Base-by-base conservation (phyloP, 2,113 vertebrate species). In the Menidia beryllina region DNA sequence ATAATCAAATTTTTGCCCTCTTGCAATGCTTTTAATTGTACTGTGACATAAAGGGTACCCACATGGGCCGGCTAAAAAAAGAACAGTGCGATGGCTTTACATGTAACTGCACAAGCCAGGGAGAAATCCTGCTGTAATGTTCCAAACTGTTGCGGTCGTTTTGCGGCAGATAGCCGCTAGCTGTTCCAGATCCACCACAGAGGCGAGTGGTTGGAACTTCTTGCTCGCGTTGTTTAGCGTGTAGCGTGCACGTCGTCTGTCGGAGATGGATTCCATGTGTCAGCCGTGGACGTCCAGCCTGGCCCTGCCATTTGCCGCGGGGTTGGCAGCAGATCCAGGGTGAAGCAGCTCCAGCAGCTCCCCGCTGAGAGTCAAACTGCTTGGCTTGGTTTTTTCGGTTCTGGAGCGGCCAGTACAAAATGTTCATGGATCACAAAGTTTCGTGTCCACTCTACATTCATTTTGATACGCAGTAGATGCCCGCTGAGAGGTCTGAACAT, bases 341-440 rank as follows among this genome's bases (percentile, higher is more conserved):
- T 69, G 65, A 72, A 82, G 79, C 50, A 20, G 43, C 50, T 86
- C 72, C 47, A 55, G 79, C 69, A 54, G 38, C 63, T 82, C 65
- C 81, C 71, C 66, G 60, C 57, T 7, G 75, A 82, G 62, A 74
- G 74, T 84, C 72, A 70, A 79, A 86, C 73, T 60, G 72, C 45
- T 54, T 56, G 63, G 60, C 68, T 49, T 39, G 36, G 61, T 63
- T 79, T 34, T 34, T 34, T 6, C 69, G 47, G 12, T 56, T 21
- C 53, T 10, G 47, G 36, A 66, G 41, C 60, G 1, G 59, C 30
- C 60, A 61, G 51, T 58, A 55, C 66, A 19, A 51, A 49, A 20
- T 34, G 38, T 26, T 3, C 36, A n/a, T 62, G 21, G 26, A 39
- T 55, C 14, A 0, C 19, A 21, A 23, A 34, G 12, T 36, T 80